Evolutionary conservation across 2,797 vertebrate species (phyloP).

Genomic region (Gallinago solitaria): DNA sequence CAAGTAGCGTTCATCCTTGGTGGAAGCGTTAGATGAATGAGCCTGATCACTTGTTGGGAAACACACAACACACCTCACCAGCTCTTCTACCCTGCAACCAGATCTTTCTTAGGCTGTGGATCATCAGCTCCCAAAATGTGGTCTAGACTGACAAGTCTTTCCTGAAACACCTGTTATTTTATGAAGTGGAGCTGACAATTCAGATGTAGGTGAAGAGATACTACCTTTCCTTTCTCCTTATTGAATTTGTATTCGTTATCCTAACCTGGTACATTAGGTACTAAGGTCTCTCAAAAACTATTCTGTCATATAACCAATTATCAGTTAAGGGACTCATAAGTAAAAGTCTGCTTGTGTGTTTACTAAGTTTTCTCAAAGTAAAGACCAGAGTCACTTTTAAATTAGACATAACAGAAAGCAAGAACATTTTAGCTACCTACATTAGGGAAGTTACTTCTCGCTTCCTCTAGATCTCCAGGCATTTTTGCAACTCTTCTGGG

Average conservation of each 20-base stretch:
- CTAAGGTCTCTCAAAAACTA: background rate
- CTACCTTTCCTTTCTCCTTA: background rate
- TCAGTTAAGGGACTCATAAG: background rate
- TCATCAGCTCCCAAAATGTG: background rate
- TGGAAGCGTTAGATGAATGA: background rate
- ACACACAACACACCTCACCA: background rate
- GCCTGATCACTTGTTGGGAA: background rate
- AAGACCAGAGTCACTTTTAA: background rate
- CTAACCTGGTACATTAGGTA: background rate
- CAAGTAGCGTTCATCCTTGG: background rate
- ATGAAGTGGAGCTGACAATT: background rate
- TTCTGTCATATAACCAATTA: background rate
- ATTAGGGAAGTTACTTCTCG: background rate
- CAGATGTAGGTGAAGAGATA: background rate
- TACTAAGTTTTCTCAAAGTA: background rate
- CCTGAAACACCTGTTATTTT: background rate
- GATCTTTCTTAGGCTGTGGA: background rate
- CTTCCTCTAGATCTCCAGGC: background rate
- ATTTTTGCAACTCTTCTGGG: background rate
- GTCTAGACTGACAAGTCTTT: background rate
- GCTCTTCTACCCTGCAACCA: background rate
- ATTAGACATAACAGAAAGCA: background rate
- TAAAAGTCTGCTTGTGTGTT: background rate
- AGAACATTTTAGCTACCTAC: background rate
- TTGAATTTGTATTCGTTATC: background rate